These are phyloP conservation scores for Dufourea novaeangliae DNA, from an alignment of 1,140 invertebrate species.

Conservation along the genomic window DNA sequence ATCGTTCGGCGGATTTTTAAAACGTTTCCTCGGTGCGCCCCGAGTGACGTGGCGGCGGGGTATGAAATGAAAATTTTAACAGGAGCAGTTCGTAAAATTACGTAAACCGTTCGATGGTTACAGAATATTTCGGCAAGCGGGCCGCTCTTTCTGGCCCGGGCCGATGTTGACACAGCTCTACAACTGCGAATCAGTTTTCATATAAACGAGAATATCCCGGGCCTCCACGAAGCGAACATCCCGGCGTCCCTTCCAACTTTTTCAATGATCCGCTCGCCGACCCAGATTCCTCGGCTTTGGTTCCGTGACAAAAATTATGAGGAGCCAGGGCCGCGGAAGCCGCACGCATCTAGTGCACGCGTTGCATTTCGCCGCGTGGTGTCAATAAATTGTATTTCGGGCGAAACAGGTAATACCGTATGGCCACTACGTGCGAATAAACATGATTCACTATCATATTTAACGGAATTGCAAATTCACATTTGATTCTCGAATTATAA, in stretches of 20 bases:
- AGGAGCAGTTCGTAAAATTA: constrained; percentile 27
- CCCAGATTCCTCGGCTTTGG: constrained; percentile 4
- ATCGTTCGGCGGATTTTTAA: constrained; percentile 8
- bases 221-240: constrained; percentile 14
- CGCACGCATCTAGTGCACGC: background rate
- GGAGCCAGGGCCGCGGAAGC: background rate
- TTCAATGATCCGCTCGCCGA: constrained; percentile 35
- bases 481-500: too few relatives aligned
- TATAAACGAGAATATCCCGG: constrained; percentile 33
- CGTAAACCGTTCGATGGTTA: constrained; percentile 31
- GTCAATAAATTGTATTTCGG: background rate
- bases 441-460: background rate
- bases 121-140: constrained; percentile 17
- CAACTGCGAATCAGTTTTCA: constrained; percentile 1
- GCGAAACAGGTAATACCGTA: too few relatives aligned
- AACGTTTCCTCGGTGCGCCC: background rate
- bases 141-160: background rate
- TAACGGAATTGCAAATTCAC: too few relatives aligned
- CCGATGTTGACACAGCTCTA: background rate
- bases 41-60: background rate
- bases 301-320: constrained; percentile 37
- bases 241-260: constrained; percentile 29
- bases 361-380: background rate
- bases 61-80: constrained; percentile 25
- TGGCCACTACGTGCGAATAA: background rate